Conservation (phyloP, 2,888 invertebrate genomes). For the Beris morrisii region DNA sequence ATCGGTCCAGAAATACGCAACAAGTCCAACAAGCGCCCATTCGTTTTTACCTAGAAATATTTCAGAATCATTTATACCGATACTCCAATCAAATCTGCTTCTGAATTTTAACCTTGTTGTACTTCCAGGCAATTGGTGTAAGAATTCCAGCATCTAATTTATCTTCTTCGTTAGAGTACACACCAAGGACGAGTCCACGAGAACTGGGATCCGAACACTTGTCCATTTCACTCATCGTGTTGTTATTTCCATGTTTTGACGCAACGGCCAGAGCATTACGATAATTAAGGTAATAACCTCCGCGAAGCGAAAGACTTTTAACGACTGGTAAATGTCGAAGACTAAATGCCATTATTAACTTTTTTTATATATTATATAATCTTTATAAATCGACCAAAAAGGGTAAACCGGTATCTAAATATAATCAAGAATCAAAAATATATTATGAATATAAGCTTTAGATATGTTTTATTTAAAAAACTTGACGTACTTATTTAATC, state of each 20-base stretch:
- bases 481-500: no score
- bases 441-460: no score
- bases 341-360: no score
- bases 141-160: slow-evolving; percentile 61
- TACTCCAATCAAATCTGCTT: slow-evolving; percentile 6
- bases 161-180: slow-evolving; percentile 64
- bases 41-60: slow-evolving; percentile 43
- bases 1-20: slow-evolving; percentile 59
- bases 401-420: no score
- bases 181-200: slow-evolving; percentile 64
- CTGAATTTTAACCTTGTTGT: slow-evolving; percentile 55
- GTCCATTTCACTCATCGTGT: slow-evolving; percentile 39
- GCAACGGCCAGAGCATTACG: no score
- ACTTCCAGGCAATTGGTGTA: slow-evolving; percentile 64
- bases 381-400: no score
- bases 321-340: no score
- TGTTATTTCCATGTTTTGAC: neutral
- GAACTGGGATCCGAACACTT: slow-evolving; percentile 51
- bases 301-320: no score
- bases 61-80: neutral
- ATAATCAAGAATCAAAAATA: no score
- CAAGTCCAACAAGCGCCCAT: slow-evolving; percentile 62
- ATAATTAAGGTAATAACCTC: no score
- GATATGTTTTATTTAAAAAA: no score
- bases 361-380: no score